Conservation (phyloP, 2,113 vertebrate genomes). For the Hippolais icterina region DNA sequence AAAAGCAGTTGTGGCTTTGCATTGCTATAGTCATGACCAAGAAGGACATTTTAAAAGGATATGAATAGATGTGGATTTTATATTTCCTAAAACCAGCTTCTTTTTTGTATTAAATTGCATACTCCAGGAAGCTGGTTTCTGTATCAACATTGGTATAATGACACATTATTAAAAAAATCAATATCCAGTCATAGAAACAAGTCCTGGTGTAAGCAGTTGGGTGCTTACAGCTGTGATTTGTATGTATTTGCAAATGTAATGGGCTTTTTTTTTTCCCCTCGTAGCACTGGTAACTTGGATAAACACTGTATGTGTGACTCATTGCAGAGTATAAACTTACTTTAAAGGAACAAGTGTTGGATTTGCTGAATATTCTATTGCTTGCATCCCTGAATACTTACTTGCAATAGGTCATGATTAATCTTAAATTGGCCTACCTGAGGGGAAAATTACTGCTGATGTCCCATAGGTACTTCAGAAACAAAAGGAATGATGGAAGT, state of each 20-base stretch:
- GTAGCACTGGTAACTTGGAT: constrained; percentile 40
- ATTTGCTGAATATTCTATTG: constrained; percentile 29
- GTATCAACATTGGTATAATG: constrained; percentile 46
- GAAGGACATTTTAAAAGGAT: not conserved
- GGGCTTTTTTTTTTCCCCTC: not conserved
- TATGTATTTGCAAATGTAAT: constrained; percentile 40
- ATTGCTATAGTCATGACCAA: not conserved
- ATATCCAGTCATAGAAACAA: constrained; percentile 28
- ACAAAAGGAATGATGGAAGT: constrained; percentile 8
- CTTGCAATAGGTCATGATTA: constrained; percentile 41
- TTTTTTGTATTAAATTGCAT: constrained; percentile 27
- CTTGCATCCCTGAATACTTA: constrained; percentile 7
- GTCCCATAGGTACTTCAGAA: constrained; percentile 38
- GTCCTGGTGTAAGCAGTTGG: not conserved
- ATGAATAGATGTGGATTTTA: constrained; percentile 8
- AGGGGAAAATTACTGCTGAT: constrained; percentile 3
- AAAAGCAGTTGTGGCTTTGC: not conserved
- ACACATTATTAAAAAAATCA: constrained; percentile 14
- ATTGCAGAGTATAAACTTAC: constrained; percentile 33
- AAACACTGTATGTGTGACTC: constrained; percentile 38
- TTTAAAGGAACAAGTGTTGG: constrained; percentile 23
- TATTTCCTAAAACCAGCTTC: constrained; percentile 21
- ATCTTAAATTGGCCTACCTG: constrained; percentile 12
- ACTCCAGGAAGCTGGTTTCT: constrained; percentile 19
- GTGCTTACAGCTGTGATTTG: constrained; percentile 29